phyloP scores from a whole-genome alignment of 2,113 vertebrate species.

The Caranx melampygus region DNA sequence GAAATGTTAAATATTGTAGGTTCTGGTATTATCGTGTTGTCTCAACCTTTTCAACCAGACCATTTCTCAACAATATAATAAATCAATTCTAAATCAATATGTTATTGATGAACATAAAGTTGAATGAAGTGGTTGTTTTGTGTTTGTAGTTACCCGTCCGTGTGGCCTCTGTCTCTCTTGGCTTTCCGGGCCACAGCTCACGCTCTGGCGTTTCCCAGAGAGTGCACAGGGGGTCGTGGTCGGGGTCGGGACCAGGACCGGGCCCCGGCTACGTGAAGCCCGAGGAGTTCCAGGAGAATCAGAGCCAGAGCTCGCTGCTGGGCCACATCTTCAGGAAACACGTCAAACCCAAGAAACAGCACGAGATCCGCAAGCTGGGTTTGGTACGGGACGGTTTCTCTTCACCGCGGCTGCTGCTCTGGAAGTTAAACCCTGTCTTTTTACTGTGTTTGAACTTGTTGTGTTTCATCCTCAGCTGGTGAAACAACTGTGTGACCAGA shows the following conservation, averaged over 20 bases:
- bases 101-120: no score
- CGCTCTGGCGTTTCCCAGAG: constrained; percentile 85
- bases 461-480: constrained; percentile 83
- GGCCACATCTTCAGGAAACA: constrained; percentile 91
- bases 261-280: constrained; percentile 54
- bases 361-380: constrained; percentile 90
- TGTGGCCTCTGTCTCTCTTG: constrained; percentile 92
- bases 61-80: no score
- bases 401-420: rapidly evolving
- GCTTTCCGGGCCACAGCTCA: constrained; percentile 87
- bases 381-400: constrained; percentile 72
- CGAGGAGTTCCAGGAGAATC: constrained; percentile 86
- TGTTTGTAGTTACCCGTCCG: constrained; percentile 82
- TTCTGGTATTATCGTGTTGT: no score
- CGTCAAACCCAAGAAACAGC: constrained; percentile 95
- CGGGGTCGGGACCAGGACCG: background rate
- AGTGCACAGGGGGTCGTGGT: background rate
- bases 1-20: no score
- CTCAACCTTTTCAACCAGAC: no score
- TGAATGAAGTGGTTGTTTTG: background rate
- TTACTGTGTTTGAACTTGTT: background rate
- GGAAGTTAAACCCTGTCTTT: background rate
- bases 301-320: constrained; percentile 88
- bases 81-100: no score
- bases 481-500: constrained; percentile 85